Percentiles rank a stretch among this genome's conserved stretches.
These are phyloP conservation scores for Mesocricetus auratus DNA, from an alignment of 2,113 vertebrate species.

Conservation along the genomic window DNA sequence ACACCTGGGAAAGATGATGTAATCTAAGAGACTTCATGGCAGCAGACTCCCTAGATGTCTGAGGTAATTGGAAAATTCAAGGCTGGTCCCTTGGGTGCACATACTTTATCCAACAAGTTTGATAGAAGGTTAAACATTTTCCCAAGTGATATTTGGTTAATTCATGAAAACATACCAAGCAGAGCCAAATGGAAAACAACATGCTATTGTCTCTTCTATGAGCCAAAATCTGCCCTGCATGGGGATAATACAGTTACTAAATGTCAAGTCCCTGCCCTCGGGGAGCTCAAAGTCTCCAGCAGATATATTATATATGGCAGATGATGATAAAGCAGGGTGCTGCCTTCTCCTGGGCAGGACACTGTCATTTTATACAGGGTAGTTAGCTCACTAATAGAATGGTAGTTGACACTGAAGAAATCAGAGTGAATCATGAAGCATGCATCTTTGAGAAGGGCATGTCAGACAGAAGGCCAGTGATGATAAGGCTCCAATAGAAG, in stretches of 20 bases:
- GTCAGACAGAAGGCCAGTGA: background rate
- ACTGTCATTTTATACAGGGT: background rate
- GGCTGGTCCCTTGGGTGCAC: conserved; percentile 41
- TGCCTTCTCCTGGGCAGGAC: background rate
- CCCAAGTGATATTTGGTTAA: conserved; percentile 38
- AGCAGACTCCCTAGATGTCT: conserved; percentile 58
- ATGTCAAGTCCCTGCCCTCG: background rate
- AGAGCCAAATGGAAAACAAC: conserved; percentile 42
- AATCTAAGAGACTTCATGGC: conserved; percentile 23
- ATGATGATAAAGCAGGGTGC: background rate
- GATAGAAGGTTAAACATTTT: conserved; percentile 12
- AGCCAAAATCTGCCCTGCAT: background rate
- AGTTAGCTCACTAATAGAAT: background rate
- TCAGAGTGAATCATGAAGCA: background rate
- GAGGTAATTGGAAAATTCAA: conserved; percentile 72
- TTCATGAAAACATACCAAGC: conserved; percentile 17
- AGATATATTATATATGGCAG: background rate
- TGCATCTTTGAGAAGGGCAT: background rate
- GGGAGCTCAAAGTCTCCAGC: background rate
- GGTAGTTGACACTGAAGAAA: background rate
- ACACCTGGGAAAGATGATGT: conserved; percentile 28
- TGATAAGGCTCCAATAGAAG: background rate
- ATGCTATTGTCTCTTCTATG: background rate
- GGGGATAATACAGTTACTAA: background rate
- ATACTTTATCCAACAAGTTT: conserved; percentile 20